Base-by-base conservation (phyloP, 2,888 invertebrate species). In the Pheosia gnoma region DNA sequence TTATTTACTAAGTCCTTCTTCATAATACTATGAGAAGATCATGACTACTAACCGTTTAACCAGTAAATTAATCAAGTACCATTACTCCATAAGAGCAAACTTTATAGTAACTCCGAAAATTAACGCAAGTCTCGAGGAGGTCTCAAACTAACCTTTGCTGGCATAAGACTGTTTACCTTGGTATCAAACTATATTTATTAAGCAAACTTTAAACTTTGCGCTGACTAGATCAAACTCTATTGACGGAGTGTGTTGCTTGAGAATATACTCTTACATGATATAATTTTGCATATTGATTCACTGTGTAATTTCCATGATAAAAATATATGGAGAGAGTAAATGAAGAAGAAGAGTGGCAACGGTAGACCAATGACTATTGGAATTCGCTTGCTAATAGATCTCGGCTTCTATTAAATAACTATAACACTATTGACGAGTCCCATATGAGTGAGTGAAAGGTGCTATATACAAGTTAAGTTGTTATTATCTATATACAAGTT, bases 171-270 rank as follows among this genome's bases (percentile, higher is more conserved):
- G 49, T 55, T 55, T 41, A 38, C 41, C 51, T 57, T 63, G 41
- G n/a, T n/a, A 39, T 13, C 39, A 10, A 59, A 51, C 41, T 39
- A 7, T 11, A 25, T 25, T 51, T 51, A 25, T 51, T 51, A 51
- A 25, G 25, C 7, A 51, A 51, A 25, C 51, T 9, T 39, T 38
- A 51, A 60, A 61, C 45, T 51, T 54, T 36, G 52, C 41, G 49
- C 36, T 51, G 51, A 51, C 25, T 51, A 5, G 5, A 56, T 58
- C 54, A 41, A 53, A 56, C 52, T 54, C 53, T 57, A 59, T 62
- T 65, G 62, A 59, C 37, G 60, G n/a, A 52, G 39, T 37, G 53
- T 58, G 62, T 53, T 13, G 8, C 55, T 54, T 55, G 36, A 0
- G 51, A 51, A 51, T 5, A 5, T 51, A 51, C 25, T 25, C 25